A percentile compares a stretch with the other conserved stretches of the same genome.
Conservation (phyloP, 2,888 invertebrate genomes). For the Sarcophaga carnaria region DNA sequence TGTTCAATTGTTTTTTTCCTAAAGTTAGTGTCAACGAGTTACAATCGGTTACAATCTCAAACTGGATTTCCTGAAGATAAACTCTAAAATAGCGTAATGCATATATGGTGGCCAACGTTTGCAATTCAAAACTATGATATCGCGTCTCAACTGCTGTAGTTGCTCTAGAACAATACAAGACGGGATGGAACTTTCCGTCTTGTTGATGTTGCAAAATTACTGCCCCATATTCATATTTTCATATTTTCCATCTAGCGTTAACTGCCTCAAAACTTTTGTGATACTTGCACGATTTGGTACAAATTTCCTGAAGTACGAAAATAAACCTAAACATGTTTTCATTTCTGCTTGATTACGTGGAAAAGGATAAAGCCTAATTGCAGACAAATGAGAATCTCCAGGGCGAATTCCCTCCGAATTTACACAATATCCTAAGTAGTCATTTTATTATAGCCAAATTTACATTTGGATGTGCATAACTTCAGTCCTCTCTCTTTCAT, state of each 20-base stretch:
- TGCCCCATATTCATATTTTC: no score
- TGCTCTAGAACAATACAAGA: conserved; percentile 4
- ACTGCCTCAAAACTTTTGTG: neutral
- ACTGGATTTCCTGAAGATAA: conserved; percentile 36
- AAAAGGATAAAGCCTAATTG: conserved; percentile 31
- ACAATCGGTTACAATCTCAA: conserved; percentile 20
- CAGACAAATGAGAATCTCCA: conserved; percentile 42
- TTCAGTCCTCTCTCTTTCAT: conserved; percentile 29
- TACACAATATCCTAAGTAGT: conserved; percentile 54
- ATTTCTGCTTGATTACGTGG: conserved; percentile 26
- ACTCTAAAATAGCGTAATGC: conserved; percentile 40
- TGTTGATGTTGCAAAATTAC: conserved; percentile 43
- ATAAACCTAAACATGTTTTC: conserved; percentile 18
- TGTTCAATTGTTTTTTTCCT: conserved; percentile 11
- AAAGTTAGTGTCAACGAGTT: neutral
- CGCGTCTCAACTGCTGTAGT: neutral
- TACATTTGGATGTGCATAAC: conserved; percentile 18
- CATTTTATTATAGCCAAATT: conserved; percentile 19
- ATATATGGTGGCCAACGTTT: conserved; percentile 51
- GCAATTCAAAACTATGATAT: conserved; percentile 59
- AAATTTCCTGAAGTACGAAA: conserved; percentile 25
- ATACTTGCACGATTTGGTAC: conserved; percentile 15
- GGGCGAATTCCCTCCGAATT: conserved; percentile 47
- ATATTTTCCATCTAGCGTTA: conserved; percentile 27
- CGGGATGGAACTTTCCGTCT: conserved; percentile 6